Evolutionary conservation across 2,797 vertebrate genomes (phyloP).

Genomic region (Pelobates cultripes): DNA sequence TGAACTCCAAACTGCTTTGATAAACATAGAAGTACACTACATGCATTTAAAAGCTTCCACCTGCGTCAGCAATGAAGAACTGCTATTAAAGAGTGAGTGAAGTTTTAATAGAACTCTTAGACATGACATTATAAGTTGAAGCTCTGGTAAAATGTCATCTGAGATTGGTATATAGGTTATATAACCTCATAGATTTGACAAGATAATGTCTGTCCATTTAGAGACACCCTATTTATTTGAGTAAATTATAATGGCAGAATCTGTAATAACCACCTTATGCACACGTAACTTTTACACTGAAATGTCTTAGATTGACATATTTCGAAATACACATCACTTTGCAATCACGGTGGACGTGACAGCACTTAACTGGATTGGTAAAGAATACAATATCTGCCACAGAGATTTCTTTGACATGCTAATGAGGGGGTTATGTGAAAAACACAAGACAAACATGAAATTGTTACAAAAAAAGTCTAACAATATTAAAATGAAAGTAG

Average conservation of each 20-base stretch:
- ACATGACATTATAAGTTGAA: slow-evolving; percentile 44
- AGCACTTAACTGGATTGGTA: slow-evolving; percentile 51
- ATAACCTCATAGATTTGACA: slow-evolving; percentile 46
- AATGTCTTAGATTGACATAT: slow-evolving; percentile 50
- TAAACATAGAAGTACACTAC: slow-evolving; percentile 42
- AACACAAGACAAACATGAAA: slow-evolving; percentile 44
- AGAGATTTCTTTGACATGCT: slow-evolving; percentile 36
- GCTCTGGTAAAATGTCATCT: slow-evolving; percentile 41
- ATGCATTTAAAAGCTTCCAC: slow-evolving; percentile 21
- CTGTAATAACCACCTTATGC: slow-evolving; percentile 51
- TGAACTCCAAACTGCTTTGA: slow-evolving; percentile 19
- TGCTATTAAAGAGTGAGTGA: slow-evolving; percentile 37
- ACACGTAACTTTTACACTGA: slow-evolving; percentile 42
- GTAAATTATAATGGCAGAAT: slow-evolving; percentile 53
- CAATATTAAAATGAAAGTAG: slow-evolving; percentile 31
- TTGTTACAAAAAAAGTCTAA: slow-evolving; percentile 12
- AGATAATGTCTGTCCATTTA: slow-evolving; percentile 54
- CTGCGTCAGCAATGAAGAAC: slow-evolving; percentile 26
- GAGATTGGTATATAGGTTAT: slow-evolving; percentile 52
- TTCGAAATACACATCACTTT: slow-evolving; percentile 45
- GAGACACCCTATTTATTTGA: slow-evolving; percentile 51
- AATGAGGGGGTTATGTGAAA: slow-evolving; percentile 37
- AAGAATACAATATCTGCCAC: slow-evolving; percentile 43
- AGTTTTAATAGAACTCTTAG: slow-evolving; percentile 50
- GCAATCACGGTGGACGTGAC: slow-evolving; percentile 42